Conservation (phyloP, 2,888 invertebrate species). For the Lasioglossum pauxillum region DNA sequence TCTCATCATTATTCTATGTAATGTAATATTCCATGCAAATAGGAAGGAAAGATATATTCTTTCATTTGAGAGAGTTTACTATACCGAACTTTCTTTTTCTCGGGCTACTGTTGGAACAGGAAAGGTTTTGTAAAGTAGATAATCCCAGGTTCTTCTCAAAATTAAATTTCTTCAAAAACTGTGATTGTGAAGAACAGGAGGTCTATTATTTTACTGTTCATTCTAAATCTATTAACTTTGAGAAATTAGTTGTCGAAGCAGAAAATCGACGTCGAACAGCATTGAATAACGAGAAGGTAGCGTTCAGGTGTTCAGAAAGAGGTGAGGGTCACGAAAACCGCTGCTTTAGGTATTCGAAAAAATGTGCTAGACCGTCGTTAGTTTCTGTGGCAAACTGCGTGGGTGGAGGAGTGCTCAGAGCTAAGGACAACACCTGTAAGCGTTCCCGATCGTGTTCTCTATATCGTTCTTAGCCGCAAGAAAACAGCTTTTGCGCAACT, state of each 20-base stretch:
- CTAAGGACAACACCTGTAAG: not conserved
- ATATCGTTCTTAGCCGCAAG: not conserved
- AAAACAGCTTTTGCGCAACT: constrained; percentile 5
- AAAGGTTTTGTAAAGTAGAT: too few species aligned
- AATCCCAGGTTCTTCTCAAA: too few species aligned
- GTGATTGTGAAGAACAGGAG: too few species aligned
- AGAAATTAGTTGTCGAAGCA: not conserved
- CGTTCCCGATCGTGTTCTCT: not conserved
- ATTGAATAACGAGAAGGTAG: not conserved
- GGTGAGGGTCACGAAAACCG: not conserved
- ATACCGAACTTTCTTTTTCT: too few species aligned
- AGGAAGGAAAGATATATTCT: too few species aligned
- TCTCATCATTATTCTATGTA: too few species aligned
- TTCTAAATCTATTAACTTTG: too few species aligned
- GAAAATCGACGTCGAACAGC: not conserved
- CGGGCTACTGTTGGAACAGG: too few species aligned
- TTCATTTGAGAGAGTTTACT: too few species aligned
- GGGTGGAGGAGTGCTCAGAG: not conserved
- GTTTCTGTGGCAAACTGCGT: not conserved
- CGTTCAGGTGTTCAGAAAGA: not conserved
- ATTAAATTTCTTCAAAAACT: too few species aligned
- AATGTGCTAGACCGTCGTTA: not conserved
- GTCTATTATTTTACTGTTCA: too few species aligned
- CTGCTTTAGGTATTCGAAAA: not conserved
- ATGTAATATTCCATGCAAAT: too few species aligned